Conservation (phyloP, 2,797 vertebrate genomes). For the Tympanoctomys barrerae region DNA sequence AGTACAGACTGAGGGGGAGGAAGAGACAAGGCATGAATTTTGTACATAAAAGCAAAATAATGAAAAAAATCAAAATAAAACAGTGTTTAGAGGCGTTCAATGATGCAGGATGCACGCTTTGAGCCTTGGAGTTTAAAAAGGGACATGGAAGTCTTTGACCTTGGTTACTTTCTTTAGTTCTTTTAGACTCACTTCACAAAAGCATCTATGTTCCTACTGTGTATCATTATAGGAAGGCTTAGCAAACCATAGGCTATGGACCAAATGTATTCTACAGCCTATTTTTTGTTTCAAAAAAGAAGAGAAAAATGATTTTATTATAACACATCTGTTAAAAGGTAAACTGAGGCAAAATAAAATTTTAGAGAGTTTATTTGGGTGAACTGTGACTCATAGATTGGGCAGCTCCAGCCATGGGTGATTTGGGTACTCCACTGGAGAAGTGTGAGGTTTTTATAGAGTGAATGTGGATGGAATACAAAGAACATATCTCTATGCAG, state of each 20-base stretch:
- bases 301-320: neutral
- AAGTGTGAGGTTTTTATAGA: conserved; percentile 4
- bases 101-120: neutral
- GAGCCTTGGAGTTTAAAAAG: neutral
- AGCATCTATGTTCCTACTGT: neutral
- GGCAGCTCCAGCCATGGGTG: neutral
- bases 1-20: too few relatives aligned
- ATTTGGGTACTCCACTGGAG: conserved; percentile 4
- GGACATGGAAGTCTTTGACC: neutral
- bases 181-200: neutral
- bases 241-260: neutral
- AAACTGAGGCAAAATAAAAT: conserved; percentile 69
- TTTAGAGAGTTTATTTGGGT: conserved; percentile 11
- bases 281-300: neutral
- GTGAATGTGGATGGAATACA: conserved; percentile 6
- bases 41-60: conserved; percentile 29
- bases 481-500: conserved; percentile 50
- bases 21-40: neutral
- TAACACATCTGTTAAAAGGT: conserved; percentile 47
- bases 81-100: neutral
- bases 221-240: neutral
- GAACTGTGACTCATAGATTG: conserved; percentile 27
- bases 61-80: conserved; percentile 25
- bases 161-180: conserved; percentile 2
- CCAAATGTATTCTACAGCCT: neutral